These are phyloP conservation scores for Lasioglossum leucozonium DNA, from an alignment of 2,888 invertebrate genomes.

Conservation along the genomic window DNA sequence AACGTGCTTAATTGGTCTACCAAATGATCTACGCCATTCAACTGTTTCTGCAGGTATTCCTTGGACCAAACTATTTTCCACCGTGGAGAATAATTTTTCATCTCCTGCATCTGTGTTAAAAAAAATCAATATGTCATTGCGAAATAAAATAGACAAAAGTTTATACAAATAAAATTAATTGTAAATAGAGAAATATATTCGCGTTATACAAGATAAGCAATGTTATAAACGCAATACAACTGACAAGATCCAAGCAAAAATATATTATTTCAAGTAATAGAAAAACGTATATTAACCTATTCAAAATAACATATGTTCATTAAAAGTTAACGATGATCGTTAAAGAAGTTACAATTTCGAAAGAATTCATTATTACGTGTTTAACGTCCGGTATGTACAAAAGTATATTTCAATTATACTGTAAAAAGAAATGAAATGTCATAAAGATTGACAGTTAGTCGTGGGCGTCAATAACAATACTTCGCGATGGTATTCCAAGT, in stretches of 20 bases:
- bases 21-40: constrained; percentile 96
- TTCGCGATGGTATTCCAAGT: constrained; percentile 40
- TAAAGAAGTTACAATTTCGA: constrained; percentile 6
- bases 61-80: constrained; percentile 91
- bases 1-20: constrained; percentile 93
- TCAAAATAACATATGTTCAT: constrained; percentile 65
- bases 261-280: not conserved
- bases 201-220: not conserved
- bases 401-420: not conserved
- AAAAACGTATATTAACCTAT: constrained; percentile 47
- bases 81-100: constrained; percentile 92
- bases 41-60: constrained; percentile 94
- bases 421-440: constrained; percentile 39
- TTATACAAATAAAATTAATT: not conserved
- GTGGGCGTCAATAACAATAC: constrained; percentile 67
- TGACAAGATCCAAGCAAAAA: not conserved
- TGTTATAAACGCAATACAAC: constrained; percentile 1
- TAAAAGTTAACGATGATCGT: not conserved
- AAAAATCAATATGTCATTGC: not conserved
- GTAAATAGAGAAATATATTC: not conserved
- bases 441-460: constrained; percentile 59
- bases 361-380: constrained; percentile 3
- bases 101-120: constrained; percentile 91
- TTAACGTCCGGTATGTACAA: not conserved
- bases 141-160: not conserved